These are phyloP conservation scores for Parasteatoda tepidariorum DNA, from an alignment of 1,140 invertebrate genomes.

Conservation along the genomic window DNA sequence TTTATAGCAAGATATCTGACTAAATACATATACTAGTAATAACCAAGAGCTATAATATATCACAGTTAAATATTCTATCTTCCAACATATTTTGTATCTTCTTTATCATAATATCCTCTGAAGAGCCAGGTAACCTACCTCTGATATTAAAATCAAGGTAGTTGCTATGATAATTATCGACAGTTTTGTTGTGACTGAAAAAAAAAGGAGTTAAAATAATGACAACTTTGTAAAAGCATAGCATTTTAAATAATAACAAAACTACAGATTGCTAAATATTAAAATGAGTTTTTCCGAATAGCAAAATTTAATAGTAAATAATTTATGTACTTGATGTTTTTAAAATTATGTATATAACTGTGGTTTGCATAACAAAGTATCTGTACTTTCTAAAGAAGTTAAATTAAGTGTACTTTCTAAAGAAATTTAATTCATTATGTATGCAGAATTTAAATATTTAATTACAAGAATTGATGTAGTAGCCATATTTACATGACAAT, in stretches of 20 bases:
- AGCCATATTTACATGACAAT: too few relatives aligned
- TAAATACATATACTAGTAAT: too few relatives aligned
- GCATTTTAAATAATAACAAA: background rate
- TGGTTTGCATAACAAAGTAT: too few relatives aligned
- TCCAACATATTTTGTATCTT: too few relatives aligned
- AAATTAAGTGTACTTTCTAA: too few relatives aligned
- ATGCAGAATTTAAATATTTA: too few relatives aligned
- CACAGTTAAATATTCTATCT: too few relatives aligned
- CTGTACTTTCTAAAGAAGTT: too few relatives aligned
- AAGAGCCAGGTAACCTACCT: background rate
- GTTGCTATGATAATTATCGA: constrained; percentile 2
- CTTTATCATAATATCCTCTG: constrained; percentile 10
- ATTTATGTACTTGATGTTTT: background rate
- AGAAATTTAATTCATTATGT: too few relatives aligned
- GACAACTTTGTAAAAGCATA: background rate
- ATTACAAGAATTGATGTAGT: too few relatives aligned
- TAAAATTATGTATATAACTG: background rate
- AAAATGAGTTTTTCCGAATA: background rate
- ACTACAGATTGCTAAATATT: background rate
- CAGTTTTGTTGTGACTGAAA: constrained; percentile 35
- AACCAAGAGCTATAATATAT: too few relatives aligned
- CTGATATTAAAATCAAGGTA: constrained; percentile 4
- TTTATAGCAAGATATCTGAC: too few relatives aligned
- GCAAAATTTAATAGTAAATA: background rate
- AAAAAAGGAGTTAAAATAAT: constrained; percentile 1